Conservation (phyloP, 2,113 vertebrate genomes). For the Phyllostomus discolor region DNA sequence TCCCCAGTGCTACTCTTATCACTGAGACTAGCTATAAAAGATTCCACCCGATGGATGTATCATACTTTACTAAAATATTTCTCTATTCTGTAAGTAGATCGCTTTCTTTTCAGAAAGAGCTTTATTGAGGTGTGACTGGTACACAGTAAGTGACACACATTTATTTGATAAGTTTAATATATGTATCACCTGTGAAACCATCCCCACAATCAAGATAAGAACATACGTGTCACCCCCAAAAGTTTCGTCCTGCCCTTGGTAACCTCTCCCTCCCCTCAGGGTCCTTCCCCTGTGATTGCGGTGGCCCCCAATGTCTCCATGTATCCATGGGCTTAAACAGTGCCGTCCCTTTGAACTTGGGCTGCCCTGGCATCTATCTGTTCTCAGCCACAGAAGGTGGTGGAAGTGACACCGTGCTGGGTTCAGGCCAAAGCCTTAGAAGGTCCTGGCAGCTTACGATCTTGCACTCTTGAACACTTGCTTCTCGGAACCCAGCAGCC, state of each 20-base stretch:
- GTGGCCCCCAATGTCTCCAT: not conserved
- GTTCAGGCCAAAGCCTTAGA: not conserved
- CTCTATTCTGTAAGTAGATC: not conserved
- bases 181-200: not conserved
- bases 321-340: accelerated
- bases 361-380: not conserved
- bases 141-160: not conserved
- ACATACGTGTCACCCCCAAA: no score
- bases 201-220: not conserved
- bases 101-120: not conserved
- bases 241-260: not conserved
- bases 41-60: not conserved
- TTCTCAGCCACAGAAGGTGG: not conserved
- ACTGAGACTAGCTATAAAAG: not conserved
- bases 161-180: not conserved
- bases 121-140: not conserved
- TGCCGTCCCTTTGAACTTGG: not conserved
- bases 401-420: not conserved
- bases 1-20: not conserved
- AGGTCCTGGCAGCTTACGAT: not conserved
- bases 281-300: not conserved
- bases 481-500: not conserved
- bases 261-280: not conserved
- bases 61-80: not conserved
- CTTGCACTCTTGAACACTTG: not conserved